Evolutionary conservation across 2,888 invertebrate genomes (phyloP).

Genomic region (Podabrus alpinus): DNA sequence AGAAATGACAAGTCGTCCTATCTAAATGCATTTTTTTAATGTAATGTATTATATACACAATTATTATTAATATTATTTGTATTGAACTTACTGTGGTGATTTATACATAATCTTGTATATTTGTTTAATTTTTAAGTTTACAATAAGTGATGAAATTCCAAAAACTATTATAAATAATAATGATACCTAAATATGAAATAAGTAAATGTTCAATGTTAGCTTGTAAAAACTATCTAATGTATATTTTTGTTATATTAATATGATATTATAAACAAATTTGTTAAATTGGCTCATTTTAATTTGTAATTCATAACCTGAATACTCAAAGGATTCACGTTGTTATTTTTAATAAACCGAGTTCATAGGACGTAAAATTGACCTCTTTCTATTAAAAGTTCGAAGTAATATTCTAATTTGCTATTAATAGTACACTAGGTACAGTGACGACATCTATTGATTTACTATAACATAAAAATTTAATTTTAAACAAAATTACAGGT

Average conservation of each 20-base stretch:
- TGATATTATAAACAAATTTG: slow-evolving; percentile 14
- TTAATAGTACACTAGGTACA: no score
- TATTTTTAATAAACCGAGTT: no score
- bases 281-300: slow-evolving; percentile 2
- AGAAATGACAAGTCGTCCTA: not conserved
- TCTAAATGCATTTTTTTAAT: slow-evolving; percentile 3
- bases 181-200: not conserved
- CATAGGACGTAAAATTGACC: no score
- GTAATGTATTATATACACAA: slow-evolving; percentile 5
- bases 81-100: slow-evolving; percentile 28
- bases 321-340: no score
- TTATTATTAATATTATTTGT: slow-evolving; percentile 5
- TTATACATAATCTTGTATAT: slow-evolving; percentile 11
- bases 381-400: no score
- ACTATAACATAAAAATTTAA: no score
- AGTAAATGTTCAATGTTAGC: slow-evolving; percentile 11
- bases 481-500: no score
- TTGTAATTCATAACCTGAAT: no score
- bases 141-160: slow-evolving; percentile 20
- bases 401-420: no score
- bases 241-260: slow-evolving; percentile 21
- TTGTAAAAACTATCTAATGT: slow-evolving; percentile 8
- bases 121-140: slow-evolving; percentile 9
- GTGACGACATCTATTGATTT: no score
- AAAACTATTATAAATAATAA: slow-evolving; percentile 14